Evolutionary conservation across 2,113 vertebrate genomes (phyloP).

Genomic region (Patagioenas fasciata): DNA sequence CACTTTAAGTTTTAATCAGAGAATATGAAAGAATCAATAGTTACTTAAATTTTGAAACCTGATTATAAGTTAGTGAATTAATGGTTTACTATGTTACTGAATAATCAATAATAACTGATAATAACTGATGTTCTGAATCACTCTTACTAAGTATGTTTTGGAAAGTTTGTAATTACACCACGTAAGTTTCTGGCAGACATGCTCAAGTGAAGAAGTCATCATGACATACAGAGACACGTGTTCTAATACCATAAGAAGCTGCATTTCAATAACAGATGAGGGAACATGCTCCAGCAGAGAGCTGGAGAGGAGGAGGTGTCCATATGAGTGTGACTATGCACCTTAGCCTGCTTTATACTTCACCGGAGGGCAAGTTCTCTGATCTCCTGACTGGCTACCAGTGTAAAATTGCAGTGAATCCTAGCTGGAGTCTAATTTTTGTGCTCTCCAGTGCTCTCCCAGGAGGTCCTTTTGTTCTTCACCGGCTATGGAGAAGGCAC

Average conservation of each 20-base stretch:
- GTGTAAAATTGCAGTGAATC: neutral
- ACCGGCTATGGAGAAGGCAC: neutral
- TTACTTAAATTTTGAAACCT: constrained; percentile 3
- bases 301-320: too few relatives aligned
- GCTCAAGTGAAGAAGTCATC: neutral
- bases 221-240: neutral
- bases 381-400: neutral
- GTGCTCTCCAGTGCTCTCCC: neutral
- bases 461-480: neutral
- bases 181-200: neutral
- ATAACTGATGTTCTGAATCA: neutral
- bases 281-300: neutral
- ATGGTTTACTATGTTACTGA: neutral
- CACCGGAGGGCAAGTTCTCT: neutral
- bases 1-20: constrained; percentile 14
- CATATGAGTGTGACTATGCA: neutral
- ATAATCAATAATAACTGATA: neutral
- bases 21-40: neutral
- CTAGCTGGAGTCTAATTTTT: neutral
- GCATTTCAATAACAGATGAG: neutral
- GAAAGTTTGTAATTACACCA: neutral
- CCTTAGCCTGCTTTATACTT: neutral
- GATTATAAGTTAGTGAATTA: neutral
- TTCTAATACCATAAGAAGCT: neutral
- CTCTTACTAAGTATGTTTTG: neutral